Evolutionary conservation across 1,140 invertebrate genomes (phyloP).

Genomic region (Leptinotarsa texana): DNA sequence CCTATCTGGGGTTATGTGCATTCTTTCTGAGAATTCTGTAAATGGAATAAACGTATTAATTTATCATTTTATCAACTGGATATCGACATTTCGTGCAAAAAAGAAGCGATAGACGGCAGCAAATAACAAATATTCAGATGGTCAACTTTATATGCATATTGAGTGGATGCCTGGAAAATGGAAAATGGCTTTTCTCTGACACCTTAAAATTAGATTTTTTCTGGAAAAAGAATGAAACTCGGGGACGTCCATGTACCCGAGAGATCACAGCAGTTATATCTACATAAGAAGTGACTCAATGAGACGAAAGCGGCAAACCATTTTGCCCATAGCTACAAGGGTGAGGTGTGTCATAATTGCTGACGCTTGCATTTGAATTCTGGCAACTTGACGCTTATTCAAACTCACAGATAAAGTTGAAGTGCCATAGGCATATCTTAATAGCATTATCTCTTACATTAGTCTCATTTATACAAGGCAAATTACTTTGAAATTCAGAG

Average conservation of each 20-base stretch:
- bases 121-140: conserved; percentile 21
- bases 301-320: conserved; percentile 32
- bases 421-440: conserved; percentile 37
- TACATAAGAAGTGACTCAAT: conserved; percentile 45
- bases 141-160: conserved; percentile 51
- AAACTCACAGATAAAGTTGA: conserved; percentile 30
- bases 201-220: conserved; percentile 58
- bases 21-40: too few species aligned
- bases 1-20: too few species aligned
- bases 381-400: conserved; percentile 34
- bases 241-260: conserved; percentile 49
- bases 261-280: conserved; percentile 50
- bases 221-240: conserved; percentile 51
- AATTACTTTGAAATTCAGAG: conserved; percentile 5
- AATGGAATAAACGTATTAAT: too few species aligned
- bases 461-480: conserved; percentile 13
- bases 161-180: conserved; percentile 52
- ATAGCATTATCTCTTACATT: conserved; percentile 37
- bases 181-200: conserved; percentile 58
- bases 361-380: conserved; percentile 29
- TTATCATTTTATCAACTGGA: too few species aligned
- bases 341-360: conserved; percentile 33
- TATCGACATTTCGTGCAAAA: background rate
- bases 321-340: conserved; percentile 5
- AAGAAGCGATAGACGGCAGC: background rate